These are phyloP conservation scores for Allacma fusca DNA, from an alignment of 2,888 invertebrate species.

Conservation along the genomic window DNA sequence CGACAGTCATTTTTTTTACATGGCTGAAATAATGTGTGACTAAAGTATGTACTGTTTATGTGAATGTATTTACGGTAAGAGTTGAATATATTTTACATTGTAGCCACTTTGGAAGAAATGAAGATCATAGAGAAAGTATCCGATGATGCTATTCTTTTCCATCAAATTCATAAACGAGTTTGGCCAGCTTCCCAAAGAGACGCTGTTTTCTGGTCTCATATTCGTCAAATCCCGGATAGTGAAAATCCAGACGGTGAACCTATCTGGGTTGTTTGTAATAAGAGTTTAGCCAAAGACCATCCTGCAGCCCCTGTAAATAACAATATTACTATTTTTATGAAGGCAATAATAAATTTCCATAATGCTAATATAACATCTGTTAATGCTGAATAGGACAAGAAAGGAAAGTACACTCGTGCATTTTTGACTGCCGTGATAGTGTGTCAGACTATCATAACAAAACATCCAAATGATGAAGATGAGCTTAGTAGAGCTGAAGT, in stretches of 20 bases:
- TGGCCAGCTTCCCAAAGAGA: constrained; percentile 99
- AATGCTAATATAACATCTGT: not conserved
- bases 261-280: constrained; percentile 95
- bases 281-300: constrained; percentile 63
- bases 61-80: no score
- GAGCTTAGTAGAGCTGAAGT: constrained; percentile 83
- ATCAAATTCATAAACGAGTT: constrained; percentile 96
- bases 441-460: constrained; percentile 90
- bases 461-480: constrained; percentile 75
- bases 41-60: no score
- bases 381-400: constrained; percentile 69
- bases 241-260: constrained; percentile 67
- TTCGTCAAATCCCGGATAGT: constrained; percentile 71
- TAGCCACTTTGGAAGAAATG: constrained; percentile 91
- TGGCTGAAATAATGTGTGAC: no score
- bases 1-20: no score
- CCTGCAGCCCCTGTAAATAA: constrained; percentile 16
- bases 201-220: constrained; percentile 97
- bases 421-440: constrained; percentile 94
- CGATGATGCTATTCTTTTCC: constrained; percentile 87
- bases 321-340: not conserved
- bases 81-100: not conserved
- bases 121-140: constrained; percentile 87
- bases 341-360: not conserved
- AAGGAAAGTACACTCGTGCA: constrained; percentile 88